These are phyloP conservation scores for Neolamprologus tretocephalus DNA, from an alignment of 2,113 vertebrate species.

Conservation along the genomic window DNA sequence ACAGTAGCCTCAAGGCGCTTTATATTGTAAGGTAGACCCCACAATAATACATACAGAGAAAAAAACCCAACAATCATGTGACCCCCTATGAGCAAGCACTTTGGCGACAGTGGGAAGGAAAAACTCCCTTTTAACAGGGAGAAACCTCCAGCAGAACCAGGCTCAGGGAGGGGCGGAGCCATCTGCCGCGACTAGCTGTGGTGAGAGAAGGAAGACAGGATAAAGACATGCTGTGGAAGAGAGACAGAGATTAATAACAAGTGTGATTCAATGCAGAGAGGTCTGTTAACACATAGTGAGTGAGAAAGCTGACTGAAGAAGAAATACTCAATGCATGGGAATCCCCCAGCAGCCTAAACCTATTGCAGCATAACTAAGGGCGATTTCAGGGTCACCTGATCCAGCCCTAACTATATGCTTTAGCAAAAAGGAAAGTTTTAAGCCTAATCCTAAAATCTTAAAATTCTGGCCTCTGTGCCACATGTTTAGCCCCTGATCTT, in stretches of 20 bases:
- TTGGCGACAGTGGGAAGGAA: fast-evolving
- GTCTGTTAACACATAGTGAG: fast-evolving
- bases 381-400: background rate
- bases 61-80: fast-evolving
- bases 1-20: fast-evolving
- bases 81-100: background rate
- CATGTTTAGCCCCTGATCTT: background rate
- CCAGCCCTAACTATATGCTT: background rate
- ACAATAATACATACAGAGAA: background rate
- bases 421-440: fast-evolving
- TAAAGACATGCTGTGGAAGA: background rate
- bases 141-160: fast-evolving
- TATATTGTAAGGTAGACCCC: background rate
- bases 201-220: fast-evolving
- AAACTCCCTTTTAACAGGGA: background rate
- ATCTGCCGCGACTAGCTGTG: fast-evolving
- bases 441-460: background rate
- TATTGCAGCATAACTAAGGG: background rate
- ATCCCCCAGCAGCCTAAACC: background rate
- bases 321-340: background rate
- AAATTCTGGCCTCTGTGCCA: background rate
- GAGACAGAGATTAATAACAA: background rate
- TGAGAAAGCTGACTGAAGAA: background rate
- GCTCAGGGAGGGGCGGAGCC: fast-evolving
- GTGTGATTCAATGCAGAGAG: fast-evolving